A percentile compares a stretch with the other conserved stretches of the same genome.
Conservation (phyloP, 2,113 vertebrate genomes). For the Atrichornis clamosus region DNA sequence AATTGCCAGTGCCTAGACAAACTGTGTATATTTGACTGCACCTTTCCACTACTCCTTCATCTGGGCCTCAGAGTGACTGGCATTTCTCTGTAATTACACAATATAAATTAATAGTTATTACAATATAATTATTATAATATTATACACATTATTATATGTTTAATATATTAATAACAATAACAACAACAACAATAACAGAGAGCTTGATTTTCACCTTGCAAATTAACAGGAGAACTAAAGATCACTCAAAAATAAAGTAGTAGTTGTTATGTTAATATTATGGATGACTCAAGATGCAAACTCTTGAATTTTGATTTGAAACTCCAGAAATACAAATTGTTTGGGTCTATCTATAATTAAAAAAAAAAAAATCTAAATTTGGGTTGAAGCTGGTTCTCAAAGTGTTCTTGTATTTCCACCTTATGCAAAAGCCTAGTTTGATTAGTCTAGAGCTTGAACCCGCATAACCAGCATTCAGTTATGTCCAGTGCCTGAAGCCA, state of each 20-base stretch:
- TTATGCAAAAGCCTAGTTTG: background rate
- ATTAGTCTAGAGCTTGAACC: background rate
- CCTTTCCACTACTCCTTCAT: background rate
- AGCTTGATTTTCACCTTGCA: background rate
- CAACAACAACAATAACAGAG: background rate
- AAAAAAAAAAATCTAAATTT: background rate
- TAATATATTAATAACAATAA: background rate
- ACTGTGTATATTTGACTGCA: background rate
- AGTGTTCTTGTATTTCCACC: background rate
- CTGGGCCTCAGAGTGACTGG: background rate
- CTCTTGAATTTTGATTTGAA: background rate
- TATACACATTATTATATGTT: background rate
- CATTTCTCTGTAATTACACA: background rate
- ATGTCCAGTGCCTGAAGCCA: background rate
- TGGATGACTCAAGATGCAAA: background rate
- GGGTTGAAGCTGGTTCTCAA: background rate
- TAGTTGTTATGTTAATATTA: background rate
- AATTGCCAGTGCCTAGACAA: background rate
- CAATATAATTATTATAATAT: background rate
- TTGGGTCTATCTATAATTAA: background rate
- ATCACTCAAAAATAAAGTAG: background rate
- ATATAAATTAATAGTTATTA: background rate
- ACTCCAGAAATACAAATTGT: background rate
- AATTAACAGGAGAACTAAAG: background rate
- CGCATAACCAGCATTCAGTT: background rate